Evolutionary conservation across 2,113 vertebrate species (phyloP), one percentile per base, ranked within the genome.

Genomic region (Phalacrocorax aristotelis): DNA sequence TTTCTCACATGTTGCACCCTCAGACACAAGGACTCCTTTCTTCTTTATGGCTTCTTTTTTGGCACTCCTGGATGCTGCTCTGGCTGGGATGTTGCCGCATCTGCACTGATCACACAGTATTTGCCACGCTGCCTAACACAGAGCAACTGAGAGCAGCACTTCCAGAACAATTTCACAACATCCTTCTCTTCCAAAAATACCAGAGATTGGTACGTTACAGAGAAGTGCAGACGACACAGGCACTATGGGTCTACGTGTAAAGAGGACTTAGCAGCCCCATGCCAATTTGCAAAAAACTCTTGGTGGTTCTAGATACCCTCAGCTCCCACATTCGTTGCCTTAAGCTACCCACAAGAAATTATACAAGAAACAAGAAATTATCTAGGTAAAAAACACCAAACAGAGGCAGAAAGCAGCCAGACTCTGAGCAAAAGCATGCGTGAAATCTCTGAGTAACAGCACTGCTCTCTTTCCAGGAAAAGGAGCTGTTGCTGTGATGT

Each of bases 211-310:
- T 42, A 40, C 15, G 27, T 69, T 60, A 51, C 44, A 83, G 36
- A 78, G 51, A 82, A 70, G 18, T 15, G 20, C 36, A 44, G 65
- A 26, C 10, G 66, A 49, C 32, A 42, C 1, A 46, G 46, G 13
- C 3, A 5, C 34, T n/a, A 46, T 68, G 29, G 32, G 52, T 79
- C 46, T 79, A 8, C 0, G 0, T 6, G 8, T 34, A 30, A 32
- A 36, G 38, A 49, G 36, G 38, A 44, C 15, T 51, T 25, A 15
- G 51, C 69, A 81, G 30, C n/a, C 49, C n/a, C 19, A 7, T 26
- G 26, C 22, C 44, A 54, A 25, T n/a, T 72, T 71, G 21, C 22
- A 62, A 52, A 36, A 93, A 72, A 46, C 19, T 34, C 62, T 48
- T 48, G 40, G 57, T 75, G 48, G 13, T 44, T 90, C 42, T 23